Evolutionary conservation across 1,140 invertebrate species (phyloP).

Genomic region (Drosophila sulfurigaster): DNA sequence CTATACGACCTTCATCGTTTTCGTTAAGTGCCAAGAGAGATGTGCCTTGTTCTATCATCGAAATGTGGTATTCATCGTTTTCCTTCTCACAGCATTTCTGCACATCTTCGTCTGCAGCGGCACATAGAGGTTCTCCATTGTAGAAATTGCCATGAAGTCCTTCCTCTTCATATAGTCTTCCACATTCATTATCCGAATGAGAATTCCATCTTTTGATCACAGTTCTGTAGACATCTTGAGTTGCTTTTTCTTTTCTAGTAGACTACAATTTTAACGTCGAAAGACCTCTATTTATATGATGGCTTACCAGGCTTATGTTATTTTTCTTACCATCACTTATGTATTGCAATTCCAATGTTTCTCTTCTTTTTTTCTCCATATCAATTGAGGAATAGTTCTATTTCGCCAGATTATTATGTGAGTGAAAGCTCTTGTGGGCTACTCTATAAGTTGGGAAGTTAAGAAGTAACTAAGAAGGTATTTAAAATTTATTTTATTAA

Average conservation of each 20-base stretch:
- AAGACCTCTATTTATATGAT: conserved; percentile 18
- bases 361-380: too few relatives aligned
- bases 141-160: conserved; percentile 44
- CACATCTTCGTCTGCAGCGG: conserved; percentile 22
- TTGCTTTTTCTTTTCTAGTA: not conserved
- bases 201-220: conserved; percentile 32
- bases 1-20: conserved; percentile 25
- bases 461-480: too few relatives aligned
- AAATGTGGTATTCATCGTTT: conserved; percentile 39
- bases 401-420: too few relatives aligned
- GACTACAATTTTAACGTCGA: not conserved
- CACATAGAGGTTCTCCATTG: conserved; percentile 37
- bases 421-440: too few relatives aligned
- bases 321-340: too few relatives aligned
- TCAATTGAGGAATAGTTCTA: too few relatives aligned
- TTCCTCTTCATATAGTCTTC: conserved; percentile 44
- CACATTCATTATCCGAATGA: conserved; percentile 41
- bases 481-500: too few relatives aligned
- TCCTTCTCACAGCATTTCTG: conserved; percentile 28
- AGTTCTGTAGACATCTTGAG: conserved; percentile 29
- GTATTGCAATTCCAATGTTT: too few relatives aligned
- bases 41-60: conserved; percentile 46
- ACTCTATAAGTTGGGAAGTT: too few relatives aligned
- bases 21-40: conserved; percentile 46
- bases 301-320: conserved; percentile 2